phyloP scores from a whole-genome alignment of 2,797 vertebrate genomes.

The Betta splendens region DNA sequence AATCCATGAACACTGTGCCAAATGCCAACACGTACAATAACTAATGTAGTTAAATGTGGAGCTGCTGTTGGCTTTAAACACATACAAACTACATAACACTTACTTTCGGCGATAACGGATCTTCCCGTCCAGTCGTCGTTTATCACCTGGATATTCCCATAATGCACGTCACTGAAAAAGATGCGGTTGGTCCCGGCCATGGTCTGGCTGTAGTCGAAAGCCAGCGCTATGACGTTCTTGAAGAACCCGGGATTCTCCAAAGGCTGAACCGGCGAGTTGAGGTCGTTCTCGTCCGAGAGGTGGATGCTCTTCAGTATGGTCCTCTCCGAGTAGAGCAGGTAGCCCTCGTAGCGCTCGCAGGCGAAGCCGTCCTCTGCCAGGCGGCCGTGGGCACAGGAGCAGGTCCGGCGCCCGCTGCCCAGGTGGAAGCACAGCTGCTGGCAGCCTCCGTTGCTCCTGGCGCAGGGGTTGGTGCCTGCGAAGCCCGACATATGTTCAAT shows the following conservation, averaged over 20 bases:
- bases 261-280: constrained; percentile 94
- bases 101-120: constrained; percentile 91
- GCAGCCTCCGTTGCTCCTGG: constrained; percentile 92
- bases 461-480: constrained; percentile 92
- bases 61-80: neutral
- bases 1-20: neutral
- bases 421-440: constrained; percentile 96
- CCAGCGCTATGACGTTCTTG: constrained; percentile 92
- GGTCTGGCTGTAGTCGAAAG: constrained; percentile 92
- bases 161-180: constrained; percentile 98
- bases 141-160: constrained; percentile 96
- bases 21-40: too few species aligned
- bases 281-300: constrained; percentile 94
- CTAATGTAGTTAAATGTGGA: neutral
- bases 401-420: constrained; percentile 85
- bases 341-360: constrained; percentile 93
- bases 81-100: constrained; percentile 69
- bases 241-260: constrained; percentile 93
- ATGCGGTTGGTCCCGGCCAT: constrained; percentile 88
- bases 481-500: constrained; percentile 39
- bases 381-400: constrained; percentile 95
- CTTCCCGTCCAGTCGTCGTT: constrained; percentile 95
- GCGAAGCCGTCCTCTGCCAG: constrained; percentile 89
- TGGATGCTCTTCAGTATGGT: constrained; percentile 97
- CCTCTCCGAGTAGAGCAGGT: constrained; percentile 95